These are phyloP conservation scores for Gymnoscopelus microlampas DNA, from an alignment of 2,797 vertebrate genomes.

Conservation along the genomic window DNA sequence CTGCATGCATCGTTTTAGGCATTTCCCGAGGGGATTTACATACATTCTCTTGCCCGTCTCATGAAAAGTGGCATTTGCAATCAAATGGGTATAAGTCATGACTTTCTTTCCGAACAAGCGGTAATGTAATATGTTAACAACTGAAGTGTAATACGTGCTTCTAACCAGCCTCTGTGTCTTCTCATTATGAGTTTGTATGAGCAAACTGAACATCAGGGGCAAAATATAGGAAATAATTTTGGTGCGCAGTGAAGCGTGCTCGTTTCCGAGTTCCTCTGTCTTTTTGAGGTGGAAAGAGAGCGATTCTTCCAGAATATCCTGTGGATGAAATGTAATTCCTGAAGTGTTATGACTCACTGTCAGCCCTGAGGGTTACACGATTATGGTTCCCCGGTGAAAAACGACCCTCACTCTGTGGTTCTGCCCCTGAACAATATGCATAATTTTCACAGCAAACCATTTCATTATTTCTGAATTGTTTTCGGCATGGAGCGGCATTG, in stretches of 20 bases:
- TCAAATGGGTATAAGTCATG: conserved; percentile 39
- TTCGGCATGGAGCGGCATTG: conserved; percentile 43
- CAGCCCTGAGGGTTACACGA: conserved; percentile 58
- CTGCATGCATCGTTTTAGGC: not conserved
- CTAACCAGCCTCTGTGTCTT: conserved; percentile 46
- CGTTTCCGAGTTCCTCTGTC: conserved; percentile 34
- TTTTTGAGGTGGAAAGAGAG: conserved; percentile 57
- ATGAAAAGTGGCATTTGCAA: conserved; percentile 50
- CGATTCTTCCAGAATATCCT: conserved; percentile 62
- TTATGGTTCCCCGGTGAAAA: conserved; percentile 65
- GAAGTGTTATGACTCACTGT: conserved; percentile 61
- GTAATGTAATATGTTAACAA: conserved; percentile 47
- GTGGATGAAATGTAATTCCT: conserved; percentile 60
- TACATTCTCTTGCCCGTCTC: conserved; percentile 32
- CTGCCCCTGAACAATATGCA: conserved; percentile 66
- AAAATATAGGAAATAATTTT: conserved; percentile 61
- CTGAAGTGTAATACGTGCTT: conserved; percentile 52
- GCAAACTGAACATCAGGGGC: conserved; percentile 51
- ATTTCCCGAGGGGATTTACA: conserved; percentile 46
- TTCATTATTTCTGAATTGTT: conserved; percentile 71
- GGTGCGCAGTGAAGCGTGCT: conserved; percentile 33
- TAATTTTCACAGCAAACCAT: conserved; percentile 58
- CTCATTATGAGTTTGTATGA: conserved; percentile 45
- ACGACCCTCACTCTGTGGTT: conserved; percentile 52
- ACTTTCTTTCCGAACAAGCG: conserved; percentile 40